Evolutionary conservation across 2,797 vertebrate species (phyloP), one percentile per base, ranked within the genome.

Genomic region (Chaetodon trifasciatus): DNA sequence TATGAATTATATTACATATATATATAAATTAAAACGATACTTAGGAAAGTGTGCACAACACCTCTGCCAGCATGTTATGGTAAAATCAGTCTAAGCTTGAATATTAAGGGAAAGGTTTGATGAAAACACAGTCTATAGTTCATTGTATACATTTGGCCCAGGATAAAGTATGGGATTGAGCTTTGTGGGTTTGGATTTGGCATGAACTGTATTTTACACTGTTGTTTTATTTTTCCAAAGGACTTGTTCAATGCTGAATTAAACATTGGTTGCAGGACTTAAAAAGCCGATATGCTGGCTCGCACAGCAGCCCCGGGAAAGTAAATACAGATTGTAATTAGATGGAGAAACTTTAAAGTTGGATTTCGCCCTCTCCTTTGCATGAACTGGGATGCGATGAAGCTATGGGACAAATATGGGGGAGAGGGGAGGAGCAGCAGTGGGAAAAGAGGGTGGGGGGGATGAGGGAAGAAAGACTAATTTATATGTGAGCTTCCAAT

Each of bases 281-380:
- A 46, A 87, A 89, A 88, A 91, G 84, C 87, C 61, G 47, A 91
- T 74, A 78, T 63, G 74, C 71, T 74, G 76, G 85, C 87, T 83
- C 70, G 73, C 85, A 78, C 86, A 81, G 88, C 85, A 88, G 88
- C 91, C 91, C 63, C 62, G 16, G 88, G 87, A 92, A 92, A 87
- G 84, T 88, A 91, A 93, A 94, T 87, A 88, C 65, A 81, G 87
- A 86, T 86, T 81, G 86, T 92, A 93, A 93, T 94, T 93, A 92
- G 82, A 89, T 81, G 79, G 74, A 76, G 83, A 89, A 92, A 90
- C 86, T 92, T 90, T 76, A 83, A 92, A 91, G 91, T 90, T 86
- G 90, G 83, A 88, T 89, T 87, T 82, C 81, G 81, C 78, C 87
- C 82, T 92, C 90, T 94, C 91, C 90, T 93, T 88, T 85, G 77